Evolutionary conservation across 2,113 vertebrate genomes (phyloP), one percentile per base, ranked within the genome.

Genomic region (Apistogramma diplotaenia): DNA sequence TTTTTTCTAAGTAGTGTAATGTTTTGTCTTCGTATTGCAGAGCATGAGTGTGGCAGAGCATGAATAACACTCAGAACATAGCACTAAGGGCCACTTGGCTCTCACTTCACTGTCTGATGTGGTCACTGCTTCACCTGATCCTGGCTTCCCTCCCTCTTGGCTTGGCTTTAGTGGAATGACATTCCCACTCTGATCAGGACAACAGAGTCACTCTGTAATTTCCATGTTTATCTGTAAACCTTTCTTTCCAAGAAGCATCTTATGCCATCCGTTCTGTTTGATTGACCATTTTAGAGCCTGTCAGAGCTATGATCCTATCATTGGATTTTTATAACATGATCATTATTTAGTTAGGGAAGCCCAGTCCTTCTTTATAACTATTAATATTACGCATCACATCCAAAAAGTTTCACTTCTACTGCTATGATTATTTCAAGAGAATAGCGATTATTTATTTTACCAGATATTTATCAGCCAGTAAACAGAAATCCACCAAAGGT

Each of bases 61-160:
- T 74, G 23, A 56, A 81, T 27, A 80, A 53, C 51, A 75, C 54
- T 81, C 31, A 58, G 21, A 84, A 58, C 43, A 71, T 0, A 2
- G 19, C 19, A 61, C 51, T 58, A 62, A 57, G 49, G 18, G 49
- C 62, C 57, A 49, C 56, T 72, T 79, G 67, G 53, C 76, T 86
- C 54, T 76, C 40, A 59, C 65, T 60, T 58, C 7, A 49, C 74
- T 77, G 82, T 57, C 71, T 43, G 18, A 46, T 82, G 77, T 85
- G 80, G 51, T 87, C 76, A 74, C 29, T 76, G 62, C 62, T 67
- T 61, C 43, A 79, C 65, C 55, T 84, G 51, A n/a, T 74, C 65
- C 79, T 81, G 78, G 85, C 84, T 81, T 51, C 53, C 75, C 16
- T 88, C 59, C 72, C 33, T 71, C 79, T 74, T 78, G 65, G 81